Base-by-base conservation (phyloP, 30 jellyfish, hydroid and myxozoan genomes). In the Rhopilema esculentum region DNA sequence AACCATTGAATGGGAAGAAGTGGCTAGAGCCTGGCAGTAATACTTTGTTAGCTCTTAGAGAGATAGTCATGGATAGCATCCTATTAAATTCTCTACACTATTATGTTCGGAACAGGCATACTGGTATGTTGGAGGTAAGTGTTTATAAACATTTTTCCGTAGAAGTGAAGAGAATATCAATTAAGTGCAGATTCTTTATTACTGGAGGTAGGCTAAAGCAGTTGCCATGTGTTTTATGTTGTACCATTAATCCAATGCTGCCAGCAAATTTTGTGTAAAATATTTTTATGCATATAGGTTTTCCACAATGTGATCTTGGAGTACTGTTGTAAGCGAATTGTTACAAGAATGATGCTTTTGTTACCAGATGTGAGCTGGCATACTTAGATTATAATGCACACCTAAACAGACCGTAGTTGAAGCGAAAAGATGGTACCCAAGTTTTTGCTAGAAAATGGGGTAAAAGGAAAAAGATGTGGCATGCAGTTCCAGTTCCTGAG, bases 21-120 rank as follows among this genome's bases (percentile, higher is more conserved):
- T 77, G 88, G 88, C 61, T 77, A 52, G 88, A 77, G 27, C 83
- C 88, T 24, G 40, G 49, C 16, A 52, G 88, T 4, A 27, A 27
- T 24, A 27, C 88, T 0, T 16, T 52, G 83, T 21, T 1, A 40
- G 27, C 32, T 17, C 27, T 57, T 0, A 57, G 69, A 25, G 69
- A 57, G 22, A 4, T 57, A 0, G 69, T 57, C 0, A 57, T 25
- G 4, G 69, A 57, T 17, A 22, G 25, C 19, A 57, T 17, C 22
- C 4, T 57, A 0, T 25, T 57, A 22, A 57, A 57, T 22, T 57
- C 69, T 57, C 69, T 65, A 65, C 24, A 21, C 31, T 15, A 65
- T 28, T 65, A 65, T 28, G 4, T 1, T 9, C 24, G 27, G 0
- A 65, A 65, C 2, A 65, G 75, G n/a, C 75, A 65, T 65, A 65